Conservation (phyloP, 1,140 invertebrate genomes). For the Zaprionus africanus region DNA sequence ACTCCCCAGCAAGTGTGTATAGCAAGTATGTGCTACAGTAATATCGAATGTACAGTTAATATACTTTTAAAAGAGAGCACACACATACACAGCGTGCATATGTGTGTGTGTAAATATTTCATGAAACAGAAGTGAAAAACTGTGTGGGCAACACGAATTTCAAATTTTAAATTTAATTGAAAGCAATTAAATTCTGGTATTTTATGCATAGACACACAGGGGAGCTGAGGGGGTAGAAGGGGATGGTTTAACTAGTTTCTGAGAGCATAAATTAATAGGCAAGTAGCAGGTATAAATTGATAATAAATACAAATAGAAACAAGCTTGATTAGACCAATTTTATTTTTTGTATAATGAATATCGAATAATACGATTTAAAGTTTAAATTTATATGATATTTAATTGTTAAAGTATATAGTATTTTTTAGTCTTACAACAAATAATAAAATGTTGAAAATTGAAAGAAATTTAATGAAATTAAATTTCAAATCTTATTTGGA, state of each 20-base stretch:
- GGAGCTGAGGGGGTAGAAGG: background rate
- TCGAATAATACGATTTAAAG: too few relatives aligned
- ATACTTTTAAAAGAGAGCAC: background rate
- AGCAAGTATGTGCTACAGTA: background rate
- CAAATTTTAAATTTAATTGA: background rate
- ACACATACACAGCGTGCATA: background rate
- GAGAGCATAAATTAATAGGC: background rate
- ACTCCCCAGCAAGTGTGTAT: constrained; percentile 23
- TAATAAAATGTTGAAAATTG: too few relatives aligned
- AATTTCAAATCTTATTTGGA: too few relatives aligned
- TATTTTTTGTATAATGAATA: too few relatives aligned
- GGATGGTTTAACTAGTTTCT: background rate
- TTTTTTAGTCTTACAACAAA: too few relatives aligned
- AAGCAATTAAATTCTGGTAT: background rate
- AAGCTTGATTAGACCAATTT: too few relatives aligned
- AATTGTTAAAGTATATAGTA: background rate
- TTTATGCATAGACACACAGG: background rate
- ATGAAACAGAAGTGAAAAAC: background rate
- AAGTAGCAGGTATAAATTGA: background rate
- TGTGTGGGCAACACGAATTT: background rate
- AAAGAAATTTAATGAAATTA: too few relatives aligned
- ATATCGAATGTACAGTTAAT: constrained; percentile 2
- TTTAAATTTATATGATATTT: too few relatives aligned
- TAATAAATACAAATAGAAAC: background rate
- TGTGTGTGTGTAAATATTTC: background rate